Base-by-base conservation (phyloP, 2,797 vertebrate genomes). In the Anisognathus igniventris region DNA sequence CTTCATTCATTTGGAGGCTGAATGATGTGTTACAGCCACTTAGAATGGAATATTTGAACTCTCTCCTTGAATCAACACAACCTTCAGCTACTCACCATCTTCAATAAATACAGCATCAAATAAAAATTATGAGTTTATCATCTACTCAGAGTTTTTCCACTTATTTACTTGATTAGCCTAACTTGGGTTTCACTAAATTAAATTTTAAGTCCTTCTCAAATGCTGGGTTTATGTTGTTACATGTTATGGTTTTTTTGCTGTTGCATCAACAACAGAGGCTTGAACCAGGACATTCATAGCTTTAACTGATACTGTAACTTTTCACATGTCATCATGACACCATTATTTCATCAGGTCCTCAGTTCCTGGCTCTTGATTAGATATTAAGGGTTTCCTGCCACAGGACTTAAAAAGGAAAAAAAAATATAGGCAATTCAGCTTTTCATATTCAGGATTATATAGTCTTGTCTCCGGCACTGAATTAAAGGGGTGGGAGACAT, bases 281-380 rank as follows among this genome's bases (percentile, higher is more conserved):
- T 61, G 70, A 68, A 86, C 35, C 50, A 66, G 86, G n/a, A 79
- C 39, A 33, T 79, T 73, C 14, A 28, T 22, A 86, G 33, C 70
- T 83, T 91, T 78, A 86, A 77, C 64, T 70, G 66, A 95, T n/a
- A 88, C 50, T 71, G 64, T 45, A 92, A 82, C 33, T 28, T 93
- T 80, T 76, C 54, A 82, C 56, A 76, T 6, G 10, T 64, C 56
- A 77, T 58, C 47, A 60, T 81, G 58, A 70, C 50, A 74, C 72
- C 51, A 42, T 86, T 72, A 92, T 78, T 84, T 93, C 83, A 84
- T 66, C 70, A 92, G 77, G 60, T 84, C 74, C 81, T 90, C 90
- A 88, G 58, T 72, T 95, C 25, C 44, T 86, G 67, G 64, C 66
- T 92, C 86, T 84, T 76, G 83, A 56, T 90, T 86, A 94, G 79